Evolutionary conservation across 2,888 invertebrate species (phyloP).

Genomic region (Drosophila atripex): DNA sequence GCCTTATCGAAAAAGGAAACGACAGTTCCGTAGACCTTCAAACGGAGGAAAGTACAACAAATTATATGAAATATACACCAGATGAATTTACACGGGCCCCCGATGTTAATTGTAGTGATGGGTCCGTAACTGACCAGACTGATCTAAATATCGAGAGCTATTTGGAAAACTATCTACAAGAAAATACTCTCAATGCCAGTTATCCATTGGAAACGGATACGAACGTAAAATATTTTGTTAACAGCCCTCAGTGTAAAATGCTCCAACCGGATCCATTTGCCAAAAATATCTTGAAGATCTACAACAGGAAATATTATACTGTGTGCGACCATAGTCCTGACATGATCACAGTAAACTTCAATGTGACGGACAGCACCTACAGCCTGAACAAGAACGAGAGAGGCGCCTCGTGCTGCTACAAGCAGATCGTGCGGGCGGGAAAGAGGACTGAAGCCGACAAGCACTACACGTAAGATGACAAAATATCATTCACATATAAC

Average conservation of each 20-base stretch:
- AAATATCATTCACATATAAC: neutral
- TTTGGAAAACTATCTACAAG: neutral
- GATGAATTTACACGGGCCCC: neutral
- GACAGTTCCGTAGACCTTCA: neutral
- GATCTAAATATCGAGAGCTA: neutral
- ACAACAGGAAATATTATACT: conserved; percentile 84
- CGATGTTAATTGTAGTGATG: neutral
- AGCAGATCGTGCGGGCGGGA: conserved; percentile 74
- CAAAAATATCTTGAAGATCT: conserved; percentile 84
- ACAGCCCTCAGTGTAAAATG: conserved; percentile 87
- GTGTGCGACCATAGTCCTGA: conserved; percentile 83
- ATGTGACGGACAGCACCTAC: conserved; percentile 57
- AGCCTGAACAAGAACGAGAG: conserved; percentile 64
- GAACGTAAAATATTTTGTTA: conserved; percentile 74
- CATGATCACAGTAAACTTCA: conserved; percentile 69
- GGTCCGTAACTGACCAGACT: neutral
- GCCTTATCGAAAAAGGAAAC: neutral
- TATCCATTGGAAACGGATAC: neutral
- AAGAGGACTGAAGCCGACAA: conserved; percentile 66
- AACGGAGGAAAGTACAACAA: neutral
- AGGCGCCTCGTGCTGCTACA: conserved; percentile 78
- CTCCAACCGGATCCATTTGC: conserved; percentile 86
- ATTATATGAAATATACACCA: neutral
- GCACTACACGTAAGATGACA: conserved; percentile 65
- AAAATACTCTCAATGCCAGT: neutral